phyloP scores from a whole-genome alignment of 2,888 invertebrate species.

The Lampropteryx suffumata region DNA sequence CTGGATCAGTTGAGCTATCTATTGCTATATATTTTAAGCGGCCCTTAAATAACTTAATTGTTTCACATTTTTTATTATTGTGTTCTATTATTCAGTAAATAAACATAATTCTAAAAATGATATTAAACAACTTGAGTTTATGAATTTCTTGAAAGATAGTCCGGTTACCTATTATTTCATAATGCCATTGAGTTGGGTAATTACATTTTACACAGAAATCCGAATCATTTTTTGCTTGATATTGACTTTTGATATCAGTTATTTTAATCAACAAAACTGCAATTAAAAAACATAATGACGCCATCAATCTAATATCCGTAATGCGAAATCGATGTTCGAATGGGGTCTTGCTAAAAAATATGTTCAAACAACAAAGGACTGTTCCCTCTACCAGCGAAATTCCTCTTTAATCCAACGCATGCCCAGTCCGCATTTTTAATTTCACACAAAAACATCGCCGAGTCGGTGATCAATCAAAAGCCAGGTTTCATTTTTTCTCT shows the following conservation, averaged over 20 bases:
- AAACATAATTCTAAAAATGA: no score
- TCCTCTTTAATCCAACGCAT: conserved; percentile 78
- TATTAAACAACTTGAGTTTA: no score
- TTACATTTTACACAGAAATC: no score
- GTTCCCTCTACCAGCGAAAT: conserved; percentile 64
- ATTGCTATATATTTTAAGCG: no score
- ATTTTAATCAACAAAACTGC: conserved; percentile 15
- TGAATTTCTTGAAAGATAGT: no score
- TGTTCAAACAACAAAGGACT: conserved; percentile 63
- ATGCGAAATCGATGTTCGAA: conserved; percentile 66
- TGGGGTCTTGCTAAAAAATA: conserved; percentile 47
- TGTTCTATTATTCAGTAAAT: no score
- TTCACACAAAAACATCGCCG: conserved; percentile 76
- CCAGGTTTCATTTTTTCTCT: conserved; percentile 67
- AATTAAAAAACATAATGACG: conserved; percentile 32
- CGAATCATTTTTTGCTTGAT: no score
- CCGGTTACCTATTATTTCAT: no score
- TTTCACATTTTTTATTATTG: no score
- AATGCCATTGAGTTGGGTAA: no score
- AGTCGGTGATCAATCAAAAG: conserved; percentile 81
- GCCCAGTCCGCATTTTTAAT: conserved; percentile 78
- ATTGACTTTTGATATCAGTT: not conserved
- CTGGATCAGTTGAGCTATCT: no score
- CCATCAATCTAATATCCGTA: conserved; percentile 49
- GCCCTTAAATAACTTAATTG: no score